These are phyloP conservation scores for Carabus problematicus DNA, from an alignment of 2,888 invertebrate genomes.

Conservation along the genomic window DNA sequence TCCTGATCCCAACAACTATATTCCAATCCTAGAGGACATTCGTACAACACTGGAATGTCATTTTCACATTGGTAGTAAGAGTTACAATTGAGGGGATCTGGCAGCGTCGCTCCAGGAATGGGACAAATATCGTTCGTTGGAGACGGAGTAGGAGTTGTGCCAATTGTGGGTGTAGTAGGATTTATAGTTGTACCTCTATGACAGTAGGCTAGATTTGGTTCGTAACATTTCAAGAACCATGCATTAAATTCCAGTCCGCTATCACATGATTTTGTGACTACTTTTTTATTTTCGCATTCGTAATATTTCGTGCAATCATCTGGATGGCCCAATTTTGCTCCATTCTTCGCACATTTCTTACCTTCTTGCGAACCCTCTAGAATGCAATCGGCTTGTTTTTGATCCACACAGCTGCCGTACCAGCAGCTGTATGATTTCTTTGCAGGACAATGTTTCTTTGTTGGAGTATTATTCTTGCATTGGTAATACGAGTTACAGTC, in stretches of 20 bases:
- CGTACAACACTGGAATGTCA: background rate
- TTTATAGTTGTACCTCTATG: slow-evolving; percentile 2
- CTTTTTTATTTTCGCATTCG: slow-evolving; percentile 7
- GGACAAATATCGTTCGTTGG: background rate
- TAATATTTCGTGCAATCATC: slow-evolving; percentile 24
- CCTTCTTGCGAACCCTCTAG: background rate
- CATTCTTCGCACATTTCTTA: background rate
- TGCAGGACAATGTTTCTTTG: slow-evolving; percentile 5
- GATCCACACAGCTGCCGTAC: slow-evolving; percentile 10
- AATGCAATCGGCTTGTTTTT: background rate
- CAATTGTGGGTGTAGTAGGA: slow-evolving; percentile 2
- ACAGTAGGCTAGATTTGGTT: slow-evolving; percentile 9
- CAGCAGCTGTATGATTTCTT: slow-evolving; percentile 18
- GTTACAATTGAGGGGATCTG: background rate
- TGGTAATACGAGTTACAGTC: slow-evolving; percentile 12
- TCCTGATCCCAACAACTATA: slow-evolving; percentile 20
- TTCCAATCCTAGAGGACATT: background rate
- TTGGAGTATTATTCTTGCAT: slow-evolving; percentile 3
- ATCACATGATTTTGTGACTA: background rate
- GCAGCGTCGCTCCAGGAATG: background rate
- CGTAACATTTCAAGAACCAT: slow-evolving; percentile 11
- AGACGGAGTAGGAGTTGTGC: slow-evolving; percentile 6
- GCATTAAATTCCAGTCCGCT: slow-evolving; percentile 14
- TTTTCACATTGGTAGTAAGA: background rate
- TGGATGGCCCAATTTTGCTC: slow-evolving; percentile 13